phyloP scores from a whole-genome alignment of 2,113 vertebrate genomes.

The Eulemur macaco region DNA sequence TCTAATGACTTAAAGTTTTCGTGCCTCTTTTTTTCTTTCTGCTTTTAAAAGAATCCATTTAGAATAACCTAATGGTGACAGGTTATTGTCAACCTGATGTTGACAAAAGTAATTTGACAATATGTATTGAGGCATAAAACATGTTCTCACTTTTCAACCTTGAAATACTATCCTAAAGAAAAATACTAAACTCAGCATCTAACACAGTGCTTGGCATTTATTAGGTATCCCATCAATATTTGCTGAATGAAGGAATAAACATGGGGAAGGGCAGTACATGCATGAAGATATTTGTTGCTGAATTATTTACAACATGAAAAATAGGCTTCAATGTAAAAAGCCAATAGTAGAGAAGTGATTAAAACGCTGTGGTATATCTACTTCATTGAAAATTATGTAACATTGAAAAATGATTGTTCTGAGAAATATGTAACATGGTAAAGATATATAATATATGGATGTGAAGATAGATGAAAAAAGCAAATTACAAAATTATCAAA shows the following conservation, averaged over 20 bases:
- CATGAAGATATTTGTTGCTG: not conserved
- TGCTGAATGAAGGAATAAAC: not conserved
- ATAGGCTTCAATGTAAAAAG: not conserved
- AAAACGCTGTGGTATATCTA: not conserved
- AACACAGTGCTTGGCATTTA: not conserved
- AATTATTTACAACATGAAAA: not conserved
- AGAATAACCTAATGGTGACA: not conserved
- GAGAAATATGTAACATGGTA: not conserved
- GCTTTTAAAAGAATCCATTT: not conserved
- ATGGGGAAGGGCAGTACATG: not conserved
- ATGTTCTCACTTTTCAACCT: not conserved
- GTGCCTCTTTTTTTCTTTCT: not conserved
- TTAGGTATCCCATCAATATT: not conserved
- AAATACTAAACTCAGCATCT: not conserved
- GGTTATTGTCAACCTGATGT: not conserved
- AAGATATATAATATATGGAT: not conserved
- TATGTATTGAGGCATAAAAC: not conserved
- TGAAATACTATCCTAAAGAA: not conserved
- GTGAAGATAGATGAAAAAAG: not conserved
- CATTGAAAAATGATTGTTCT: not conserved
- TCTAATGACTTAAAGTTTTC: not conserved
- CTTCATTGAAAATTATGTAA: not conserved
- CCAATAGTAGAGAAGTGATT: not conserved
- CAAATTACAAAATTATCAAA: constrained; percentile 3
- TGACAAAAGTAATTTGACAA: not conserved